Evolutionary conservation across 2,797 vertebrate species (phyloP).

Genomic region (Manis crassicaudata): DNA sequence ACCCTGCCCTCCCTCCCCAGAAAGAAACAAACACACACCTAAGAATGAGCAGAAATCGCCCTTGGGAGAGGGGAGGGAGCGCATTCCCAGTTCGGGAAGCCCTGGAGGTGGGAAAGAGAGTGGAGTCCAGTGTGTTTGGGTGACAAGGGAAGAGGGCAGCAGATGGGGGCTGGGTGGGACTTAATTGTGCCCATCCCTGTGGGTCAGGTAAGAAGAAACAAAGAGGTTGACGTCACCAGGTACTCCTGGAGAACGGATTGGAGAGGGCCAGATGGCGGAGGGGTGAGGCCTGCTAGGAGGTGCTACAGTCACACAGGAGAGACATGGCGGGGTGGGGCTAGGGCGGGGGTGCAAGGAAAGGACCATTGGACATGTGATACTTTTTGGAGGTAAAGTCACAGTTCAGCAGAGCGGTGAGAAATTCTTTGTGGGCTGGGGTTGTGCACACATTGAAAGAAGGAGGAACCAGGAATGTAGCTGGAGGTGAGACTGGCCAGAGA

Average conservation of each 20-base stretch:
- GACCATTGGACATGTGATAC: background rate
- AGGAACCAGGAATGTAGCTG: accelerated
- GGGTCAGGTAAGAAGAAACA: background rate
- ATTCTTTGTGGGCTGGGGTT: background rate
- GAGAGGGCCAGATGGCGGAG: too few relatives aligned
- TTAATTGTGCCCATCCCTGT: too few relatives aligned
- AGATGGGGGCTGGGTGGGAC: background rate
- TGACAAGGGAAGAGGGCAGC: background rate
- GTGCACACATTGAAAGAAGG: accelerated
- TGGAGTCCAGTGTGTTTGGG: background rate
- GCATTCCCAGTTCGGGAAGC: background rate
- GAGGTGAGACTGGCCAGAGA: background rate
- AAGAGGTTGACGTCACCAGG: background rate
- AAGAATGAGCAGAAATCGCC: background rate
- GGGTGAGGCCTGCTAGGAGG: background rate
- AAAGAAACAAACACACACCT: background rate
- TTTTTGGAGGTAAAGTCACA: background rate
- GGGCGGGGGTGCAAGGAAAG: too few relatives aligned
- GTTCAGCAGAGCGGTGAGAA: background rate
- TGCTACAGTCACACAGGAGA: background rate
- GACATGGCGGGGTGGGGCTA: too few relatives aligned
- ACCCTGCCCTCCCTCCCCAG: background rate
- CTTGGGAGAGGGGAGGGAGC: background rate
- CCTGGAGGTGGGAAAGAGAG: background rate
- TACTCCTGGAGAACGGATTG: background rate